Evolutionary conservation across 2,888 invertebrate species (phyloP).

Genomic region (Ptychoptera albimana): DNA sequence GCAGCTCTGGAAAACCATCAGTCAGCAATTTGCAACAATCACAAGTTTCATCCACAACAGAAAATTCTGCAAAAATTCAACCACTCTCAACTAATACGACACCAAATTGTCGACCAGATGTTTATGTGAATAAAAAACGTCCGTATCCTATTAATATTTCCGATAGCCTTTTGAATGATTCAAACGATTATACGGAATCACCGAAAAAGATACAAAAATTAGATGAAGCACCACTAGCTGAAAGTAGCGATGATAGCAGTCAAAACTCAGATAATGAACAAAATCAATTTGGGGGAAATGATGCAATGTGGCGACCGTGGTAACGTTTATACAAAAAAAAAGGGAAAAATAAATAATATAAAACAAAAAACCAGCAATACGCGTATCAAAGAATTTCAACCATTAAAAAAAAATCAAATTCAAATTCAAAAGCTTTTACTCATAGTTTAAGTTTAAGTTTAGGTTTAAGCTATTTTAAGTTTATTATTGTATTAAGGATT

Average conservation of each 20-base stretch:
- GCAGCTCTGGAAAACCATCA: conserved; percentile 19
- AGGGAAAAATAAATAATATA: too few species aligned
- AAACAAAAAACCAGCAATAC: too few species aligned
- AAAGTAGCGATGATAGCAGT: conserved; percentile 5
- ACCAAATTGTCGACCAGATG: conserved; percentile 3
- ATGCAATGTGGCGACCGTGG: conserved; percentile 43
- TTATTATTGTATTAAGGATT: too few species aligned
- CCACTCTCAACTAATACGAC: conserved; percentile 9
- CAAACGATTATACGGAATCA: conserved; percentile 3
- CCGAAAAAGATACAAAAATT: conserved; percentile 9
- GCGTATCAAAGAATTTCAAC: too few species aligned
- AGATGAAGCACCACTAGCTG: conserved; percentile 17
- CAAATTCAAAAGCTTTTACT: too few species aligned
- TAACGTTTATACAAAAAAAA: conserved; percentile 14
- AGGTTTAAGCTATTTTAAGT: too few species aligned
- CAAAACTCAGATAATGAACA: conserved; percentile 12
- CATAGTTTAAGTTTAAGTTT: too few species aligned
- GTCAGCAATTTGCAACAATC: conserved; percentile 25
- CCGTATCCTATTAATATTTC: conserved; percentile 16
- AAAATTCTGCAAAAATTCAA: conserved; percentile 19
- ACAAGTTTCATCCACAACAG: conserved; percentile 38
- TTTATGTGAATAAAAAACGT: conserved; percentile 11
- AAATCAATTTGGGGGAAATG: conserved; percentile 19
- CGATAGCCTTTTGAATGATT: conserved; percentile 6
- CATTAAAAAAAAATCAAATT: too few species aligned